Evolutionary conservation across 2,797 vertebrate species (phyloP), one percentile per base, ranked within the genome.

Genomic region (Lepilemur septentrionalis): DNA sequence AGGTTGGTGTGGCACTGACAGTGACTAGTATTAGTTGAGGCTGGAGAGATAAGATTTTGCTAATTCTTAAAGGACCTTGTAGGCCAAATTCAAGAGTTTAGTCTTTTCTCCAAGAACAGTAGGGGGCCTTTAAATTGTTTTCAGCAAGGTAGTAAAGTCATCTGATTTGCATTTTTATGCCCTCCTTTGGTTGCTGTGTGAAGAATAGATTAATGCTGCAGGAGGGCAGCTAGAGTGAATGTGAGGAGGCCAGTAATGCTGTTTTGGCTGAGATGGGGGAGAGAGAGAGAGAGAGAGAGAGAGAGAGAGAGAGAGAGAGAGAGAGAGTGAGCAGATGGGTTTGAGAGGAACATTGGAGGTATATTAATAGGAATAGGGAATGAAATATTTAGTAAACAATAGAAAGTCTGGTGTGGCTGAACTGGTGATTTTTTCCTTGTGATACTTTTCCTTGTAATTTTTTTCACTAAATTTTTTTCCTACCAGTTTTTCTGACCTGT

Each of bases 111-210:
- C 18, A 75, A 12, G 12, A 92, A 18, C 57, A 46, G 57, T 93
- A 91, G 55, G 48, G 92, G 41, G 28, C 25, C 41, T 97, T 89
- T 78, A 76, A 83, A 92, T 91, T 57, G 48, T 94, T 89, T 97
- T 79, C 85, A 80, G 28, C 41, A 73, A 85, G 52, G 48, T 41
- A 94, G 61, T 38, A n/a, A 95, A 86, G 46, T 43, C 87, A 67
- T 91, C 10, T 89, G n/a, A 78, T 94, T 85, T 89, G 67, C 35
- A 69, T 96, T 94, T 92, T 94, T 93, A 93, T 95, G 43, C 20
- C 18, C 22, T 14, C 38, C 25, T 87, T 70, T 38, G 80, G 18
- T 94, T 91, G 32, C n/a, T 81, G 9, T 76, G n/a, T 84, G 67
- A 73, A 32, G 61, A 73, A 32, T 88, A 82, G 48, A 81, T 95